phyloP scores from a whole-genome alignment of 92 coral and sea anemone species.

The Zoanthus solanderi region DNA sequence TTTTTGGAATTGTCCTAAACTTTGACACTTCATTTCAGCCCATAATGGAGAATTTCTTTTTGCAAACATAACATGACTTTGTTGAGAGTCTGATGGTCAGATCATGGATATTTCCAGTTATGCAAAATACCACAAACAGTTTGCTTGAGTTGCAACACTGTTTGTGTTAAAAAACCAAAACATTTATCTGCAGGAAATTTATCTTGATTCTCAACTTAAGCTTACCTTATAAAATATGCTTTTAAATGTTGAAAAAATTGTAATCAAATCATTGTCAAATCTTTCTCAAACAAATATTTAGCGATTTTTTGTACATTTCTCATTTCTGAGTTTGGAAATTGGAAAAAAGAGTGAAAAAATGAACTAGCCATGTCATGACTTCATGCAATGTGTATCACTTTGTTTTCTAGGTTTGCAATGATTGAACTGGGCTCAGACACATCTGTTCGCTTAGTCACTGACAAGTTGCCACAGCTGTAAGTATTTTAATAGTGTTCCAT shows the following conservation, averaged over 20 bases:
- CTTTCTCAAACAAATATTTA: not conserved
- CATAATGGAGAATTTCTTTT: no score
- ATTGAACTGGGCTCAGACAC: constrained; percentile 96
- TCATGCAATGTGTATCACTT: constrained; percentile 8
- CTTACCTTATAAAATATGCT: no score
- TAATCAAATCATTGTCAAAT: not conserved
- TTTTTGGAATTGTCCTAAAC: no score
- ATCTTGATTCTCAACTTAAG: no score
- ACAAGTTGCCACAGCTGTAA: constrained; percentile 89
- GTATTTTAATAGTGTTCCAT: constrained; percentile 21
- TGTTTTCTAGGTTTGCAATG: constrained; percentile 83
- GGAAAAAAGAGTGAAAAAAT: not conserved
- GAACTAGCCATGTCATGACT: not conserved
- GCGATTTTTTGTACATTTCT: not conserved
- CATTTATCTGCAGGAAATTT: no score
- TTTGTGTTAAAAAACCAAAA: no score
- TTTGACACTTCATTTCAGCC: no score
- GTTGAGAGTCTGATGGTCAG: no score
- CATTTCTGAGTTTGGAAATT: not conserved
- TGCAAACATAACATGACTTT: no score
- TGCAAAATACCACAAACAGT: no score
- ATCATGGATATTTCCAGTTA: no score
- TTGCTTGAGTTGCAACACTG: no score
- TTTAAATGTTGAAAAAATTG: not conserved
- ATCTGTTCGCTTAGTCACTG: constrained; percentile 86